A percentile compares a stretch with the other conserved stretches of the same genome.
These are phyloP conservation scores for Oryctes rhinoceros DNA, from an alignment of 1,140 invertebrate genomes.

Conservation along the genomic window DNA sequence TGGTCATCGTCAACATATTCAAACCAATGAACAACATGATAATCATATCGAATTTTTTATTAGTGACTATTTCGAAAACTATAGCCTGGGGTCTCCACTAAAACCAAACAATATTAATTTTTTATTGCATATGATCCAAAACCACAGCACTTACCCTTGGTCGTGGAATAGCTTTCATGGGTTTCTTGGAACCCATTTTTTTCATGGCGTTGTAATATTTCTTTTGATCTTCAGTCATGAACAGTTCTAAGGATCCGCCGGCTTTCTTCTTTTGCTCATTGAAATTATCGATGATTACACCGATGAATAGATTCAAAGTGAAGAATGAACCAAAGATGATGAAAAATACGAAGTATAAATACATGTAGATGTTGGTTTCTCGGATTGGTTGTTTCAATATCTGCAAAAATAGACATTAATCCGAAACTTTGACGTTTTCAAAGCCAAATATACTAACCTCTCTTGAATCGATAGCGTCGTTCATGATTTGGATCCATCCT, in stretches of 20 bases:
- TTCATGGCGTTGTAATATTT: conserved; percentile 99
- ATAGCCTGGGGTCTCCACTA: conserved; percentile 96
- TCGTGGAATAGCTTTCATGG: conserved; percentile 95
- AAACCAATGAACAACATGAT: conserved; percentile 99
- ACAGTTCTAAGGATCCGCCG: conserved; percentile 98
- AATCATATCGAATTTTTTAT: conserved; percentile 99
- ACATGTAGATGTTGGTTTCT: conserved; percentile 97
- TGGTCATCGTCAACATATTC: conserved; percentile 98
- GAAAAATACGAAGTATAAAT: conserved; percentile 98
- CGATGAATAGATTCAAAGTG: conserved; percentile 97
- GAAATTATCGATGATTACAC: conserved; percentile 98
- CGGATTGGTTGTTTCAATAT: conserved; percentile 87
- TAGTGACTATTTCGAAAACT: conserved; percentile 96
- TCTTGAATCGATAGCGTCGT: conserved; percentile 95
- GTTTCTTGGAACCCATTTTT: conserved; percentile 98
- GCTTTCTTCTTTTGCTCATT: conserved; percentile 99
- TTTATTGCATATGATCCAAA: conserved; percentile 49
- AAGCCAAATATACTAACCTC: conserved; percentile 68
- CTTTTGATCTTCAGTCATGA: conserved; percentile 99
- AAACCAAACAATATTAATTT: conserved; percentile 55
- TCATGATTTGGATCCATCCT: conserved; percentile 96
- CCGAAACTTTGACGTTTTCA: conserved; percentile 46
- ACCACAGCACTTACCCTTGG: conserved; percentile 77
- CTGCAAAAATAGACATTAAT: conserved; percentile 65
- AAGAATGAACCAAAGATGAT: conserved; percentile 98